Percentiles rank a stretch among this genome's conserved stretches.
Evolutionary conservation across 2,888 invertebrate genomes (phyloP).

Genomic region (Ernsta delagoae): DNA sequence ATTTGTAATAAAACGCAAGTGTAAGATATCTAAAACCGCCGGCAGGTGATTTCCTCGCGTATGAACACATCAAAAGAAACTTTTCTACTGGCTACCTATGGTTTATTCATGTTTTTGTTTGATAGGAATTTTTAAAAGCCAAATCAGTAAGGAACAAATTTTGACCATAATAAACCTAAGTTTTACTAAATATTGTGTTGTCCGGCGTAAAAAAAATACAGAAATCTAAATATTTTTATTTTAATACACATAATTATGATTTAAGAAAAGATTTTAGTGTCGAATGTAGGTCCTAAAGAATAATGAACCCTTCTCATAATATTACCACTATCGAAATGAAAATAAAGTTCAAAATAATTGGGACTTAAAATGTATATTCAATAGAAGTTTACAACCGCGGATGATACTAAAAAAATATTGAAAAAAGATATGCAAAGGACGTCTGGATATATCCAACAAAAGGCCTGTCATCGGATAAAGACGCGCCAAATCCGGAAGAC

Average conservation of each 20-base stretch:
- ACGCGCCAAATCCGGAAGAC: constrained; percentile 26
- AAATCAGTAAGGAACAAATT: neutral
- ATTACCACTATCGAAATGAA: too few relatives aligned
- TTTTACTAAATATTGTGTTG: too few relatives aligned
- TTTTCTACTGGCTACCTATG: neutral
- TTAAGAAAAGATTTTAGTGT: too few relatives aligned
- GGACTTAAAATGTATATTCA: neutral
- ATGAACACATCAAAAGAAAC: constrained; percentile 1
- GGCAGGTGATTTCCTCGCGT: neutral
- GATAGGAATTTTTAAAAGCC: neutral
- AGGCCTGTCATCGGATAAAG: constrained; percentile 29
- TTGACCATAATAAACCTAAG: neutral
- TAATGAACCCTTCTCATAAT: too few relatives aligned
- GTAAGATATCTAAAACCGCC: neutral
- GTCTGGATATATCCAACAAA: constrained; percentile 10
- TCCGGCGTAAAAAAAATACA: too few relatives aligned
- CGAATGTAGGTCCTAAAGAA: too few relatives aligned
- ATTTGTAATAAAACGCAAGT: constrained; percentile 1
- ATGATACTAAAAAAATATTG: constrained; percentile 10
- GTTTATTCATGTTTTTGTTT: neutral
- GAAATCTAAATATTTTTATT: too few relatives aligned
- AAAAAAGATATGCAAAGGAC: constrained; percentile 5
- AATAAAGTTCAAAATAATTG: too few relatives aligned
- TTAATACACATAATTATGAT: too few relatives aligned
- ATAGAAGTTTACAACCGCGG: neutral